Percentiles rank a stretch among this genome's conserved stretches.
These are phyloP conservation scores for Aplidium turbinatum DNA, from an alignment of 23 tunicate species.

Conservation along the genomic window DNA sequence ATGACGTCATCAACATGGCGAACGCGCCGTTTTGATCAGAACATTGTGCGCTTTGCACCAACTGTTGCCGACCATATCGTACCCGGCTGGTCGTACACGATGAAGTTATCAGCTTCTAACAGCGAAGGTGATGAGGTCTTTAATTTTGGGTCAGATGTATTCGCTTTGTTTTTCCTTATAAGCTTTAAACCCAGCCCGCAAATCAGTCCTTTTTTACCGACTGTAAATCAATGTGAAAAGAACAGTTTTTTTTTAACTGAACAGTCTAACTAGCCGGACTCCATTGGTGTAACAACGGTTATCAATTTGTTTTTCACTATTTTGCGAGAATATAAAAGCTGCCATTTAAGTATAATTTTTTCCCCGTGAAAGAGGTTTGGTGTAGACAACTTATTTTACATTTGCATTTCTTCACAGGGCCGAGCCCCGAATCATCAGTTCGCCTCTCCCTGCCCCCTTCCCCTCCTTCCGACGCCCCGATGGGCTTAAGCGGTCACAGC, in stretches of 20 bases:
- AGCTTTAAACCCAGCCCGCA: too few species aligned
- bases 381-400: background rate
- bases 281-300: too few species aligned
- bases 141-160: too few species aligned
- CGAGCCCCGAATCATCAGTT: conserved; percentile 29
- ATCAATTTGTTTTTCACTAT: too few species aligned
- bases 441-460: conserved; percentile 27
- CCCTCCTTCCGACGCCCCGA: conserved; percentile 66
- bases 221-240: too few species aligned
- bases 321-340: too few species aligned
- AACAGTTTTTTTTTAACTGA: too few species aligned
- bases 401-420: conserved; percentile 35
- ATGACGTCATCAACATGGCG: conserved; percentile 11
- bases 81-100: conserved; percentile 84
- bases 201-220: too few species aligned
- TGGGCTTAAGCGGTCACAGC: conserved; percentile 43
- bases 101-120: conserved; percentile 61
- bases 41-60: conserved; percentile 29
- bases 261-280: too few species aligned
- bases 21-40: conserved; percentile 34
- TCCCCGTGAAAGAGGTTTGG: too few species aligned
- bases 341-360: too few species aligned
- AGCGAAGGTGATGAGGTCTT: conserved; percentile 56
- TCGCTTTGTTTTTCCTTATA: too few species aligned
- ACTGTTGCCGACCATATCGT: conserved; percentile 36